Evolutionary conservation across 2,113 vertebrate species (phyloP).

Genomic region (Epinephelus cyanopodus): DNA sequence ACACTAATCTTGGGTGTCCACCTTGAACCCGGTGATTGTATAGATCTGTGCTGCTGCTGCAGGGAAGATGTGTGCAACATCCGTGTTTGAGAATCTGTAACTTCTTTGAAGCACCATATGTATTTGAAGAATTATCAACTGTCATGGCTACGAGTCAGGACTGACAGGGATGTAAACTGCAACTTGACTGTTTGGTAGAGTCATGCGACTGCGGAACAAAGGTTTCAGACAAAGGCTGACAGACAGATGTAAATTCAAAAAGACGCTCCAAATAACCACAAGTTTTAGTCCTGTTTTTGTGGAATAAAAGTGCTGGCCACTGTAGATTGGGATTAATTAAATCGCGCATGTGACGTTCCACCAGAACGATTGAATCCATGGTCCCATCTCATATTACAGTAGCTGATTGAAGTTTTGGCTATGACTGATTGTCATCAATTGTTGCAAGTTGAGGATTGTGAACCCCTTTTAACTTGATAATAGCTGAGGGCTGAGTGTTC

Average conservation of each 20-base stretch:
- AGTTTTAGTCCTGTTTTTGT: not conserved
- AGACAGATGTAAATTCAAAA: not conserved
- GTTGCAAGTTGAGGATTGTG: slow-evolving; percentile 30
- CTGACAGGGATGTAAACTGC: no score
- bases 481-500: slow-evolving; percentile 10
- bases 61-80: no score
- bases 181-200: no score
- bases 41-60: no score
- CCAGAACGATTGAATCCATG: slow-evolving; percentile 40
- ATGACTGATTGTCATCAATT: slow-evolving; percentile 36
- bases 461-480: slow-evolving; percentile 37
- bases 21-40: no score
- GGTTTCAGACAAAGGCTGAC: not conserved
- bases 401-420: slow-evolving; percentile 34
- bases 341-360: not conserved
- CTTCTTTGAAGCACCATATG: no score
- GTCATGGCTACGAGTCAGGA: no score
- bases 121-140: no score
- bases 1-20: no score
- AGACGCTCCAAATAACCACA: not conserved
- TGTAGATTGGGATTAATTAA: slow-evolving; percentile 33
- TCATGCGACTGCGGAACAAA: no score
- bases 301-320: not conserved
- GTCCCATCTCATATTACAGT: slow-evolving; percentile 18
- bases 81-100: no score